Evolutionary conservation across 2,113 vertebrate species (phyloP).

Genomic region (Empidonax traillii): DNA sequence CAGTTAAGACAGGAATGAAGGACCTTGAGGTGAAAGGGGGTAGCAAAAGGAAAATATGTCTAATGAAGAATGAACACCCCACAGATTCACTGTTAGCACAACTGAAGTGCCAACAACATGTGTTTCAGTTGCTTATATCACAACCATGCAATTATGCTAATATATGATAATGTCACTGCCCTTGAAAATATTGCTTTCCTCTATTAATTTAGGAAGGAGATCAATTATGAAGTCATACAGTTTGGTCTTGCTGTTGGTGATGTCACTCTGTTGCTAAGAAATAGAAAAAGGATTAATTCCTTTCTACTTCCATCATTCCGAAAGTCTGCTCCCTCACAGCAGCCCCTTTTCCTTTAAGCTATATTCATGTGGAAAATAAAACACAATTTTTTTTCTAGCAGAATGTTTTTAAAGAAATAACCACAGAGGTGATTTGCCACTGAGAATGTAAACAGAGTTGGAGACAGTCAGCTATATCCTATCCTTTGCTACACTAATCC

Average conservation of each 20-base stretch:
- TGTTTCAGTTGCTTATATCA: neutral
- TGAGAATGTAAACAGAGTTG: neutral
- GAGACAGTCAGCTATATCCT: neutral
- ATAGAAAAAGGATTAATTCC: neutral
- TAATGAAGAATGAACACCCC: neutral
- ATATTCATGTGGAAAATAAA: neutral
- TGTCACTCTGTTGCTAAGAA: neutral
- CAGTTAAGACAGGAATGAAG: neutral
- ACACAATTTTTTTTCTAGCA: neutral
- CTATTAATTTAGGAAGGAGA: neutral
- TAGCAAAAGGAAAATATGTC: neutral
- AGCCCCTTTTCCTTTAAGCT: neutral
- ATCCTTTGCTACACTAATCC: neutral
- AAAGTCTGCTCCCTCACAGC: neutral
- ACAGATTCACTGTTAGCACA: neutral
- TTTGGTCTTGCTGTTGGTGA: neutral
- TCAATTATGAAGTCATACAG: neutral
- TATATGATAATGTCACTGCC: neutral
- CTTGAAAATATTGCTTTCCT: conserved; percentile 1
- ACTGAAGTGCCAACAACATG: neutral
- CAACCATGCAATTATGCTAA: neutral
- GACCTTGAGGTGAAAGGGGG: neutral
- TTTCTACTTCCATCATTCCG: neutral
- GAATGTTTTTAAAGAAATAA: neutral
- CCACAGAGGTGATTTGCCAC: neutral